These are phyloP conservation scores for Lycocorax pyrrhopterus DNA, from an alignment of 2,113 vertebrate species.

Conservation along the genomic window DNA sequence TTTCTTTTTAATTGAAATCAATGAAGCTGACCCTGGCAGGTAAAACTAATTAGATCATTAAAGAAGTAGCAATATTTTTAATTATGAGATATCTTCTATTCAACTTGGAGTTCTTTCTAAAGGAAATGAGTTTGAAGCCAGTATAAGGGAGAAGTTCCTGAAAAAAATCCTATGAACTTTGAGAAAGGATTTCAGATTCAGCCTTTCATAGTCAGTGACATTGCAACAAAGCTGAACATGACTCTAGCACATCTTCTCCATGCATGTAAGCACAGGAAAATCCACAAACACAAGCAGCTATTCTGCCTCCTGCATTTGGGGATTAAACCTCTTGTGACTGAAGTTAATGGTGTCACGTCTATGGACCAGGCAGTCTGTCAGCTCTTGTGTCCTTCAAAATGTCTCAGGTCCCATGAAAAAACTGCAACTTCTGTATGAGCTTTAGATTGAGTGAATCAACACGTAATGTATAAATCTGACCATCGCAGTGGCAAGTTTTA, in stretches of 20 bases:
- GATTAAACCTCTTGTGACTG: background rate
- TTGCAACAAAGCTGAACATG: background rate
- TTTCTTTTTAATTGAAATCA: conserved; percentile 39
- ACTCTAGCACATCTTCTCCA: background rate
- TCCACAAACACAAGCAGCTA: background rate
- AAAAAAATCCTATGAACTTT: background rate
- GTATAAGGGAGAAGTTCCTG: background rate
- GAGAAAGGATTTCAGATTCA: background rate
- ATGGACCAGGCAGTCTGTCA: background rate
- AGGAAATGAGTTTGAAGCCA: background rate
- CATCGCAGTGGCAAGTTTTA: background rate
- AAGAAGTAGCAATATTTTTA: conserved; percentile 34
- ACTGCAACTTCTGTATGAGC: background rate
- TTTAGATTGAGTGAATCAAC: background rate
- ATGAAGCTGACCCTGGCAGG: conserved; percentile 11
- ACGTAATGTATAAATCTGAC: background rate
- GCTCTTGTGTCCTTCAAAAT: background rate
- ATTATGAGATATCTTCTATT: conserved; percentile 23
- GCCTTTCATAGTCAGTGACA: background rate
- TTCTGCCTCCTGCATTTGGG: background rate
- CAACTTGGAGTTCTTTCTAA: background rate
- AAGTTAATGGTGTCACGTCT: background rate
- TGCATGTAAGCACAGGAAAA: background rate
- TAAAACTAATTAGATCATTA: conserved; percentile 49
- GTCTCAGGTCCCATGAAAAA: background rate